These are phyloP conservation scores for Gastrophryne carolinensis DNA, from an alignment of 2,797 vertebrate species.

Conservation along the genomic window DNA sequence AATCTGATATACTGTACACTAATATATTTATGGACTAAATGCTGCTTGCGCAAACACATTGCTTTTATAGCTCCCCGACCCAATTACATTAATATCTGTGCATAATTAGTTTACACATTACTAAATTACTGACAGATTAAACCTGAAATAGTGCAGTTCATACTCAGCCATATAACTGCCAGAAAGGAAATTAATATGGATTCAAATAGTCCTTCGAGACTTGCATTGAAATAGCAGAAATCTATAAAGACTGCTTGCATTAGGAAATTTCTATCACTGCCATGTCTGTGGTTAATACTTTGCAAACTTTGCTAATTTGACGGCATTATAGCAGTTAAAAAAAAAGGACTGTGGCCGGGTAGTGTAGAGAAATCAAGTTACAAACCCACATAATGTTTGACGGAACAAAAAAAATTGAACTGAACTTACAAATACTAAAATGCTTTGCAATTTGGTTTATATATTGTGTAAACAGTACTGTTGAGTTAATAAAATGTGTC, in stretches of 20 bases:
- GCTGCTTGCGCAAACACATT: slow-evolving; percentile 89
- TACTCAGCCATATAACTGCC: slow-evolving; percentile 93
- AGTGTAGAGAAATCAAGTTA: slow-evolving; percentile 62
- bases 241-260: slow-evolving; percentile 88
- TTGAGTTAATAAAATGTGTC: slow-evolving; percentile 14
- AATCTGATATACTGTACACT: slow-evolving; percentile 84
- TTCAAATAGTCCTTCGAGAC: slow-evolving; percentile 96
- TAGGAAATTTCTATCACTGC: slow-evolving; percentile 86
- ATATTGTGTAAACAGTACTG: not conserved
- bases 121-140: slow-evolving; percentile 99
- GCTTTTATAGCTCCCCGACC: slow-evolving; percentile 94
- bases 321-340: slow-evolving; percentile 71
- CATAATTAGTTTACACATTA: slow-evolving; percentile 99
- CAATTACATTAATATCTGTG: slow-evolving; percentile 98
- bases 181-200: slow-evolving; percentile 99
- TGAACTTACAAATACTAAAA: not conserved
- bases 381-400: slow-evolving; percentile 44
- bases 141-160: slow-evolving; percentile 98
- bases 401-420: not conserved
- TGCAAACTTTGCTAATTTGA: slow-evolving; percentile 79
- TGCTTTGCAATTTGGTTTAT: slow-evolving; percentile 4
- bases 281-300: slow-evolving; percentile 80
- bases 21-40: slow-evolving; percentile 84
- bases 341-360: slow-evolving; percentile 59
- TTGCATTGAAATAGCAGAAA: slow-evolving; percentile 77